Evolutionary conservation across 2,888 invertebrate species (phyloP).

Genomic region (Acrobasis consociella): DNA sequence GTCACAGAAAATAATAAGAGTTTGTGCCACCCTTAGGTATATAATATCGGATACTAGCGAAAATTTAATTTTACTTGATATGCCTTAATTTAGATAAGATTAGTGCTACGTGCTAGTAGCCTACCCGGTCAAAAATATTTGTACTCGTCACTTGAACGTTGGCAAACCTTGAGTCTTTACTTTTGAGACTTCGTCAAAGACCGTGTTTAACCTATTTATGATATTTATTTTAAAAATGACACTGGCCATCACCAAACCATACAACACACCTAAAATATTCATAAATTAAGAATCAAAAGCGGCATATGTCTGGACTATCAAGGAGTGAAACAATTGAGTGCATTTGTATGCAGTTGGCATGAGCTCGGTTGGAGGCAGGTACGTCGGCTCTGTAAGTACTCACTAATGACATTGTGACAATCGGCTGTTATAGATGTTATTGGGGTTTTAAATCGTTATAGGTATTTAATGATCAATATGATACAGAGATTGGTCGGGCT

Average conservation of each 20-base stretch:
- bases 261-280: slow-evolving; percentile 18
- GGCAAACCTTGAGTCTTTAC: no score
- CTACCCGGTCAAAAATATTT: no score
- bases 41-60: no score
- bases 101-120: no score
- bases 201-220: no score
- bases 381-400: slow-evolving; percentile 34
- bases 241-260: slow-evolving; percentile 11
- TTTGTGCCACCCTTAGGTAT: no score
- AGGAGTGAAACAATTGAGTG: slow-evolving; percentile 34
- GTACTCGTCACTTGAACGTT: no score
- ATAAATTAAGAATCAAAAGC: slow-evolving; percentile 32
- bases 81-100: no score
- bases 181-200: no score
- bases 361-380: slow-evolving; percentile 21
- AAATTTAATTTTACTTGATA: no score
- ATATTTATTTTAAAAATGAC: slow-evolving; percentile 1
- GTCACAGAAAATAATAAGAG: no score
- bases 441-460: slow-evolving; percentile 34
- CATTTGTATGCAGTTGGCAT: slow-evolving; percentile 48
- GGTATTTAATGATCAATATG: slow-evolving; percentile 1
- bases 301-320: slow-evolving; percentile 32
- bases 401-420: slow-evolving; percentile 40
- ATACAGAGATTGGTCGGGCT: not conserved
- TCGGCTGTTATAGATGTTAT: slow-evolving; percentile 43